A percentile compares a stretch with the other conserved stretches of the same genome.
phyloP scores from a whole-genome alignment of 2,888 invertebrate genomes.

The Clostera curtula region DNA sequence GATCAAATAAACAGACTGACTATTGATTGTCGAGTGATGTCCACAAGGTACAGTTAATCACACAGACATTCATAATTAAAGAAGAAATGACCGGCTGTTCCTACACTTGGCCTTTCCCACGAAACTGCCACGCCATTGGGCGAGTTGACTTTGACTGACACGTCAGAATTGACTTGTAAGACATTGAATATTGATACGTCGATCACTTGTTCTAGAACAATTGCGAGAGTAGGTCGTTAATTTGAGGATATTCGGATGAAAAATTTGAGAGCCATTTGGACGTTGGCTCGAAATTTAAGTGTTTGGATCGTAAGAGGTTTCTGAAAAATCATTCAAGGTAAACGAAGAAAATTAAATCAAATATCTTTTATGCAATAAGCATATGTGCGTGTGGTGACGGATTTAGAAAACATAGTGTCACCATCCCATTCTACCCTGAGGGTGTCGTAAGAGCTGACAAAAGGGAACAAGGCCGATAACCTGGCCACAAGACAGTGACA shows the following conservation, averaged over 20 bases:
- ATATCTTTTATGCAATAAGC: no score
- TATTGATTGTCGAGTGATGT: constrained; percentile 33
- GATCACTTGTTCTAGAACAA: constrained; percentile 33
- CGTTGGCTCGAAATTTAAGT: constrained; percentile 5
- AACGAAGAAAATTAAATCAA: no score
- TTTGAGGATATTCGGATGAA: not conserved
- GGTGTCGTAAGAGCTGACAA: no score
- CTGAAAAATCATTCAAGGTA: constrained; percentile 18
- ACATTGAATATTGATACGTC: constrained; percentile 46
- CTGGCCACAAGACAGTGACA: no score
- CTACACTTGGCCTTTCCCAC: constrained; percentile 46
- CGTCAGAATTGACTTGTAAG: constrained; percentile 38
- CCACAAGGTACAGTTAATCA: constrained; percentile 18
- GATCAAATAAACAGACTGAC: constrained; percentile 27
- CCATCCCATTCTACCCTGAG: no score
- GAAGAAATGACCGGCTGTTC: constrained; percentile 41
- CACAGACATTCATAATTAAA: constrained; percentile 48
- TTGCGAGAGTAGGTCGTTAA: constrained; percentile 29
- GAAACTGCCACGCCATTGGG: constrained; percentile 28
- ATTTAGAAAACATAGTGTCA: no score
- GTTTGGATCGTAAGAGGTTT: constrained; percentile 2
- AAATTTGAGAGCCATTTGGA: not conserved
- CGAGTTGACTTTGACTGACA: constrained; percentile 43
- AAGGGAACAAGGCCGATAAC: no score
- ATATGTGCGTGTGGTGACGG: no score